These are phyloP conservation scores for Baryphthengus martii DNA, from an alignment of 2,113 vertebrate species.

Conservation along the genomic window DNA sequence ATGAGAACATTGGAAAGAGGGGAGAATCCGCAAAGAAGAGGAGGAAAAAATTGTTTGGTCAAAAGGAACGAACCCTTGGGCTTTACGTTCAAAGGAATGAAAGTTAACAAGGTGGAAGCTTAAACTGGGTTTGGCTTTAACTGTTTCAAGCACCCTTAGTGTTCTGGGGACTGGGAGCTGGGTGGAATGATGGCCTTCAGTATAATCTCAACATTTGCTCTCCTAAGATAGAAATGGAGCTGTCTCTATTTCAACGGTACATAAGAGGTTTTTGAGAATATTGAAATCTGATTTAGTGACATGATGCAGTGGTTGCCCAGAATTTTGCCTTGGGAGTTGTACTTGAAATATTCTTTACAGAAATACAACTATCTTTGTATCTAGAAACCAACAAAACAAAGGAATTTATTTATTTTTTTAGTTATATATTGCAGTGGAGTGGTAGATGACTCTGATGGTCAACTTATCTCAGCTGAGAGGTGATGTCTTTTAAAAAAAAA, in stretches of 20 bases:
- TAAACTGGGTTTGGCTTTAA: slow-evolving; percentile 16
- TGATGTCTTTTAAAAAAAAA: neutral
- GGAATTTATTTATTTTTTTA: neutral
- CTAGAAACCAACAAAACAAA: neutral
- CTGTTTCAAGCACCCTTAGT: neutral
- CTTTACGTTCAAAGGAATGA: slow-evolving; percentile 41
- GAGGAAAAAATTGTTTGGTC: slow-evolving; percentile 28
- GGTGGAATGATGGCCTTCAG: neutral
- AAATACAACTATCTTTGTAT: neutral
- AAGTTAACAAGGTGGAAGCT: slow-evolving; percentile 45
- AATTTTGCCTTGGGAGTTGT: neutral
- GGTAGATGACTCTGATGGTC: accelerated
- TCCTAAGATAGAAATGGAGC: neutral
- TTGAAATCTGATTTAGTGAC: neutral
- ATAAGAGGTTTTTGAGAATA: neutral
- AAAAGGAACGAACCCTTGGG: slow-evolving; percentile 32
- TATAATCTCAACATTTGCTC: neutral
- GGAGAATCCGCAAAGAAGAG: neutral
- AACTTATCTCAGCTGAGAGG: neutral
- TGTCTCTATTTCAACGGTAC: neutral
- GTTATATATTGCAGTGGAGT: neutral
- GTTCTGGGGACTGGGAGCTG: neutral
- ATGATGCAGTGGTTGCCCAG: neutral
- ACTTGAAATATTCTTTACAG: neutral
- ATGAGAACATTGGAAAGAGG: slow-evolving; percentile 23